These are phyloP conservation scores for Erpobdella octoculata DNA, from an alignment of 2,888 invertebrate species.

Conservation along the genomic window DNA sequence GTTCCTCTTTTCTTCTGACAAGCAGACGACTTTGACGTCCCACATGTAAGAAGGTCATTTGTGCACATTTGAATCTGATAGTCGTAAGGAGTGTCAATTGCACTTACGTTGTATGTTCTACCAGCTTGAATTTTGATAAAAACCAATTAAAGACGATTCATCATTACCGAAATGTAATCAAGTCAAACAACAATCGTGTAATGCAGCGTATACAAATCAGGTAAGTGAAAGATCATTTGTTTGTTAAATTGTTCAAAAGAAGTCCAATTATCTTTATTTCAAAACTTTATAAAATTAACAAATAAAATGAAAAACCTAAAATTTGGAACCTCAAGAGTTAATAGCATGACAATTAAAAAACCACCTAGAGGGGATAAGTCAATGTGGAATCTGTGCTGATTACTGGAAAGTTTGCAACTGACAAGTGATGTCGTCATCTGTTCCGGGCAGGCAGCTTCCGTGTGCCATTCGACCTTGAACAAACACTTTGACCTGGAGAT, in stretches of 20 bases:
- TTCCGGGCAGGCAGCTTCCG: slow-evolving; percentile 18
- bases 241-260: no score
- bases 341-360: background rate
- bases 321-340: background rate
- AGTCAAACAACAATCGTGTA: no score
- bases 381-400: background rate
- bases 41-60: background rate
- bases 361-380: background rate
- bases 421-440: background rate
- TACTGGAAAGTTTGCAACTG: background rate
- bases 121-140: no score
- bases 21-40: background rate
- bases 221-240: no score
- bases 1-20: background rate
- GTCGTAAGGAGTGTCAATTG: background rate
- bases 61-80: background rate
- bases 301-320: no score
- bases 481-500: background rate
- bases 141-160: no score
- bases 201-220: background rate
- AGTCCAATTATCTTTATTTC: no score
- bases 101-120: no score
- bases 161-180: no score
- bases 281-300: no score
- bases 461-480: slow-evolving; percentile 18